phyloP scores from a whole-genome alignment of 92 coral and sea anemone species.

The Isaurus tuberculatus region DNA sequence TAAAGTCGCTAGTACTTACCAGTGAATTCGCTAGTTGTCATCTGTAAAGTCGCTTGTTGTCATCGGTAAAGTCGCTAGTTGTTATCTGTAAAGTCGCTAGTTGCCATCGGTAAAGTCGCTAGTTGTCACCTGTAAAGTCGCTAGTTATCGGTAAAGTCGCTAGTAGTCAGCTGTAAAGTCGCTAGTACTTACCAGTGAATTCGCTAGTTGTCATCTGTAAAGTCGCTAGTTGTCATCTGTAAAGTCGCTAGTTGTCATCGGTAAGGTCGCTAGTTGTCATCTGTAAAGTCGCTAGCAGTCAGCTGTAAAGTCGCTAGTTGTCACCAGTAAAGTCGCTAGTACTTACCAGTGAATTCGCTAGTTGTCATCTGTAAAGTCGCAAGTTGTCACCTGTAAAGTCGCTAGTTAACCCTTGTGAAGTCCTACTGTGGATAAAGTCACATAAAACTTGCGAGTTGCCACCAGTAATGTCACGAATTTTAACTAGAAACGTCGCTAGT shows the following conservation, averaged over 20 bases:
- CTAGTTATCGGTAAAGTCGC: background rate
- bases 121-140: background rate
- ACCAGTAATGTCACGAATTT: too few relatives aligned
- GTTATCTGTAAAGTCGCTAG: background rate
- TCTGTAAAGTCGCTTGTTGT: background rate
- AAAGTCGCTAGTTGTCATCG: too few relatives aligned
- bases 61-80: background rate
- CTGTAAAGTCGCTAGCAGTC: too few relatives aligned
- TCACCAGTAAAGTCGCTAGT: background rate
- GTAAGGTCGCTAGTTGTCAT: too few relatives aligned
- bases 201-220: too few relatives aligned
- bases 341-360: background rate
- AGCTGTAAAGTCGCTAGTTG: too few relatives aligned
- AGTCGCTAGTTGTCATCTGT: too few relatives aligned
- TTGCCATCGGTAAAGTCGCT: background rate
- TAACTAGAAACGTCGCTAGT: too few relatives aligned
- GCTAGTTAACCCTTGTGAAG: too few relatives aligned
- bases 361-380: background rate
- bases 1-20: background rate
- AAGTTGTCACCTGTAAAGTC: too few relatives aligned
- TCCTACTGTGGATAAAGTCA: too few relatives aligned
- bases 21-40: background rate
- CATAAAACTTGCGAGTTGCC: too few relatives aligned
- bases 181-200: background rate
- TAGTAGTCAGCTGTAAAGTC: background rate